Percentiles rank a stretch among this genome's conserved stretches.
Conservation (phyloP, 2,113 vertebrate species). For the Myotis lucifugus region DNA sequence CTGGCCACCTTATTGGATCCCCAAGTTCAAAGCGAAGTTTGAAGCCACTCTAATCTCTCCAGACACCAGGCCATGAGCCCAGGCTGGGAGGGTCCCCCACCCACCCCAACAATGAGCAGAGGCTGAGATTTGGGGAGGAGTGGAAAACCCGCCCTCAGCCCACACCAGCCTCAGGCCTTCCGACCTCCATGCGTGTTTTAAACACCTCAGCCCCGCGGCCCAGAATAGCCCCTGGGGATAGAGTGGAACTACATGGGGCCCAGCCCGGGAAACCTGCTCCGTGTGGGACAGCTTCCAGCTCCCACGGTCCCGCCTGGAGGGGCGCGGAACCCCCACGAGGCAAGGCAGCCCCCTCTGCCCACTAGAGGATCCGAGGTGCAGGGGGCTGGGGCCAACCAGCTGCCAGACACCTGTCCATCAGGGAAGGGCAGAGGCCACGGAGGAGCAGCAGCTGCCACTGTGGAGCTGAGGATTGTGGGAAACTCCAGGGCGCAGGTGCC, state of each 20-base stretch:
- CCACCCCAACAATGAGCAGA: background rate
- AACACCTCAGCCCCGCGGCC: too few relatives aligned
- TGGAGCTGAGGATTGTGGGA: background rate
- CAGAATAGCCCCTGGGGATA: background rate
- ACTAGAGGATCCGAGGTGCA: background rate
- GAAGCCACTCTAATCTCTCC: background rate
- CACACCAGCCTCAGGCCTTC: background rate
- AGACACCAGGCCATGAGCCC: background rate
- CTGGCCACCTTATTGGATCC: background rate
- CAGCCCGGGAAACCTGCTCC: background rate
- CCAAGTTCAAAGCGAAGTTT: background rate
- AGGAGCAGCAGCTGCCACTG: background rate
- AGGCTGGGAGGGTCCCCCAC: background rate
- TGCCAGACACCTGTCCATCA: background rate
- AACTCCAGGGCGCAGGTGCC: background rate
- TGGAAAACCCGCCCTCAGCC: background rate
- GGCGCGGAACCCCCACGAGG: background rate
- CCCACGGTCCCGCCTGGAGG: background rate
- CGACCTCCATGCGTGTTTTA: background rate
- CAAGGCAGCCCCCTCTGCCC: background rate
- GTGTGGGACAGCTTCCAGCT: background rate
- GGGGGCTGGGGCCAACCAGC: background rate
- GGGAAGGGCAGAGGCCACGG: background rate
- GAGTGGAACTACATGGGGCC: fast-evolving
- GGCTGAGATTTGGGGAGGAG: background rate